Evolutionary conservation across 1,140 invertebrate species (phyloP).

Genomic region (Habropoda laboriosa): DNA sequence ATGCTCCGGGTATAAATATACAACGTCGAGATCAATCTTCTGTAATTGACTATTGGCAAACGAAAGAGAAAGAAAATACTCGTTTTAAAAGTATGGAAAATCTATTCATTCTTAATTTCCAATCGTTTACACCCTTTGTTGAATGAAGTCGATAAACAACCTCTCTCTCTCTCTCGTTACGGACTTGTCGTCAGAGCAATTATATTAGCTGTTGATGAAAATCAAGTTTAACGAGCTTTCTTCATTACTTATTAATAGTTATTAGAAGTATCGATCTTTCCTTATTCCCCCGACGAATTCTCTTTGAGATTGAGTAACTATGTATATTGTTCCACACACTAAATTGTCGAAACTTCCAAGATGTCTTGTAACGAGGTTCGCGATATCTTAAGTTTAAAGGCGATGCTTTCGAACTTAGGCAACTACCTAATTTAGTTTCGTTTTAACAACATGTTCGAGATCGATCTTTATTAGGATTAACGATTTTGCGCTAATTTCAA

Average conservation of each 20-base stretch:
- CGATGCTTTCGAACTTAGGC: neutral
- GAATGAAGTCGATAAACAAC: neutral
- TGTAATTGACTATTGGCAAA: neutral
- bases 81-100: neutral
- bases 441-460: neutral
- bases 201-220: no score
- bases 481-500: no score
- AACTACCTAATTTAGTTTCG: neutral
- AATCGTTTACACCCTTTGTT: neutral
- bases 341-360: slow-evolving; percentile 7
- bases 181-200: neutral
- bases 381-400: neutral
- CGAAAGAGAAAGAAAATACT: slow-evolving; percentile 2
- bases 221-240: neutral
- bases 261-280: neutral
- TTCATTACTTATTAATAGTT: neutral
- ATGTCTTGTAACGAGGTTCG: neutral
- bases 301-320: neutral
- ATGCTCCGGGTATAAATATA: neutral
- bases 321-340: neutral
- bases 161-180: no score
- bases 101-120: no score
- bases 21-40: neutral
- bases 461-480: neutral
- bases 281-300: neutral